These are phyloP conservation scores for Hiodon tergisus DNA, from an alignment of 2,113 vertebrate genomes.

Conservation along the genomic window DNA sequence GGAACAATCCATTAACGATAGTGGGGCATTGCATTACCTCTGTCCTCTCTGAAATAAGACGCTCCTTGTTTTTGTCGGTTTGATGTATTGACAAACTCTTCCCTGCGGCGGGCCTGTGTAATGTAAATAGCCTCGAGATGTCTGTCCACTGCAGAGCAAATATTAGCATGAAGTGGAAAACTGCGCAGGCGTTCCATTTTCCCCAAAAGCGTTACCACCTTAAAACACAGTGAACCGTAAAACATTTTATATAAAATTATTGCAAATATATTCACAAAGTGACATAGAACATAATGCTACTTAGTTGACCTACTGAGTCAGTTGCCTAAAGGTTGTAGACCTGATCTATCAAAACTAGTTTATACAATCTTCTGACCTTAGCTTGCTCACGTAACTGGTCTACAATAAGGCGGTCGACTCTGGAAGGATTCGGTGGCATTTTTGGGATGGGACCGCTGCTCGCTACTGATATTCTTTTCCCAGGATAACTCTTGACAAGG, in stretches of 20 bases:
- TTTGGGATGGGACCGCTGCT: slow-evolving; percentile 40
- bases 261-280: too few species aligned
- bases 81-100: slow-evolving; percentile 43
- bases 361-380: slow-evolving; percentile 46
- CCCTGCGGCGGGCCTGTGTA: slow-evolving; percentile 47
- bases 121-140: slow-evolving; percentile 53
- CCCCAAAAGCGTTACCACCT: slow-evolving; percentile 59
- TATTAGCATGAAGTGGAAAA: slow-evolving; percentile 47
- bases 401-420: slow-evolving; percentile 57
- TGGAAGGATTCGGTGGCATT: slow-evolving; percentile 49
- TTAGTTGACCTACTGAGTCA: too few species aligned
- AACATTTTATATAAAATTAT: too few species aligned
- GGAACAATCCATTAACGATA: not conserved
- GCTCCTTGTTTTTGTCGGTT: slow-evolving; percentile 48
- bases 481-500: slow-evolving; percentile 49
- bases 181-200: slow-evolving; percentile 54
- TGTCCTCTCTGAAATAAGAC: slow-evolving; percentile 44
- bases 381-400: slow-evolving; percentile 57
- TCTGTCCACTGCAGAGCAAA: slow-evolving; percentile 47
- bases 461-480: slow-evolving; percentile 36
- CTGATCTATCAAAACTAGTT: not conserved
- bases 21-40: slow-evolving; percentile 46
- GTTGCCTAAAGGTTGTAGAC: not conserved
- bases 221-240: slow-evolving; percentile 16
- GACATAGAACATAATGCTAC: too few species aligned